phyloP scores from a whole-genome alignment of 2,888 invertebrate species.

The Thumatha senex region DNA sequence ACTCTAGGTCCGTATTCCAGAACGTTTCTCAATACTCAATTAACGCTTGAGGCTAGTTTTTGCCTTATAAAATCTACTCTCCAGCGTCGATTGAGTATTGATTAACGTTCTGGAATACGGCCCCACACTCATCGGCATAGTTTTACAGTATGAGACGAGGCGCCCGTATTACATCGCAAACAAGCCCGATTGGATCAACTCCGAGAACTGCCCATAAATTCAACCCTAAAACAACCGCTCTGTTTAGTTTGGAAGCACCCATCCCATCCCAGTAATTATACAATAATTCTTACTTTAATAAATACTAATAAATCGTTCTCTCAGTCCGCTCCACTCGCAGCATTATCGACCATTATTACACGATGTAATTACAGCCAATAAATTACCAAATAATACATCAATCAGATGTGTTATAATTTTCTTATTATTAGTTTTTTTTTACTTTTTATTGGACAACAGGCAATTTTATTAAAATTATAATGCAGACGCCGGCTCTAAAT shows the following conservation, averaged over 20 bases:
- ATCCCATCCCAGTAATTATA: constrained; percentile 78
- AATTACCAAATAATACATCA: constrained; percentile 84
- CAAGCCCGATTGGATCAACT: constrained; percentile 69
- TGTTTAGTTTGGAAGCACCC: constrained; percentile 80
- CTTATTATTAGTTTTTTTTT: constrained; percentile 63
- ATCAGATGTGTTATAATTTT: constrained; percentile 84
- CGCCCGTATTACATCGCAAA: constrained; percentile 55
- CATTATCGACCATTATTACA: constrained; percentile 81
- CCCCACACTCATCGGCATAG: constrained; percentile 33
- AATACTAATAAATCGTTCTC: constrained; percentile 81
- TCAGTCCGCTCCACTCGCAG: constrained; percentile 54
- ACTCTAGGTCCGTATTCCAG: constrained; percentile 2
- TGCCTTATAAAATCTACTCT: too few species aligned
- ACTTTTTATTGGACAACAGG: constrained; percentile 66
- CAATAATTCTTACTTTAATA: constrained; percentile 83
- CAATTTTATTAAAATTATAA: constrained; percentile 83
- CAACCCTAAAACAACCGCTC: constrained; percentile 76
- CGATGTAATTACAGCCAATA: constrained; percentile 82
- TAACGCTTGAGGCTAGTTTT: too few species aligned
- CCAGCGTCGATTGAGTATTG: too few species aligned
- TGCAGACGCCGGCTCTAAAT: constrained; percentile 69
- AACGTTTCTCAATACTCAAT: too few species aligned
- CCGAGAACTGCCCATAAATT: constrained; percentile 77
- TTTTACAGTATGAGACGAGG: constrained; percentile 38
- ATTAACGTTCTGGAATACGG: too few species aligned